phyloP scores from a whole-genome alignment of 2,888 invertebrate genomes.

The Harpagoxenus sublaevis region DNA sequence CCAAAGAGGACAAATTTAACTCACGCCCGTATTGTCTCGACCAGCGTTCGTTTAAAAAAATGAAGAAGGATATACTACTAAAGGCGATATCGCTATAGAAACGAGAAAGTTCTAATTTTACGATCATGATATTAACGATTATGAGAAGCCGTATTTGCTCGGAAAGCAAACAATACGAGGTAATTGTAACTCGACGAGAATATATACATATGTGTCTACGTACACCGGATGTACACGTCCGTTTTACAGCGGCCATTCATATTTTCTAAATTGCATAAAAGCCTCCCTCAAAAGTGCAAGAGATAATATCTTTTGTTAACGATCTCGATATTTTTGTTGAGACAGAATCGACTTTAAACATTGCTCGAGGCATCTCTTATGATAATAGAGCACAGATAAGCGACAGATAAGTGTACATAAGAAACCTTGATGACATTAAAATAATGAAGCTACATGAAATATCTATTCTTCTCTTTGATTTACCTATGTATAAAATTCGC shows the following conservation, averaged over 20 bases:
- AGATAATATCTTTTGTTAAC: background rate
- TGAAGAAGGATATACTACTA: background rate
- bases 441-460: background rate
- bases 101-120: conserved; percentile 34
- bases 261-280: background rate
- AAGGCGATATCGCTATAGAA: background rate
- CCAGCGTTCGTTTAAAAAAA: background rate
- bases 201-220: background rate
- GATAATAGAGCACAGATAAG: background rate
- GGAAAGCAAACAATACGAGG: background rate
- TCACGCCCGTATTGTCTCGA: background rate
- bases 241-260: background rate
- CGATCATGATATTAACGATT: conserved; percentile 43
- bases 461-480: background rate
- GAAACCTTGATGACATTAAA: background rate
- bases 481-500: background rate
- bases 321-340: background rate
- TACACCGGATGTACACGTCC: background rate
- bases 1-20: background rate
- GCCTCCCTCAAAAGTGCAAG: background rate
- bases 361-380: background rate
- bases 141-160: conserved; percentile 8
- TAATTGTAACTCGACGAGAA: conserved; percentile 20
- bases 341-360: background rate
- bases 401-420: background rate